Base-by-base conservation (phyloP, 2,797 vertebrate species). In the Lepidocolaptes lacrymiger region DNA sequence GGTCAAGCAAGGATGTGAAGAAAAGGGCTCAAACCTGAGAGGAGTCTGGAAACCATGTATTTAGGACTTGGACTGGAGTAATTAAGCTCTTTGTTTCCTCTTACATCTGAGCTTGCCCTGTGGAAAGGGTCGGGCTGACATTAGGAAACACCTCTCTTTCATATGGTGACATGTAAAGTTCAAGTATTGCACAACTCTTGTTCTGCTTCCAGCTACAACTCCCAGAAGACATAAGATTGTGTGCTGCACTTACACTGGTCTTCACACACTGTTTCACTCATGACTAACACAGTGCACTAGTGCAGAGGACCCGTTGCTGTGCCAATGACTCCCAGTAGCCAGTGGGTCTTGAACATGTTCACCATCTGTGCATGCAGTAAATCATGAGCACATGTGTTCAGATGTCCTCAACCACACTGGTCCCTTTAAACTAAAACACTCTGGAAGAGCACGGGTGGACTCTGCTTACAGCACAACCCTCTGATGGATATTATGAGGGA, bases 351-450 rank as follows among this genome's bases (percentile, higher is more conserved):
- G 32, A 28, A 20, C 21, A 46, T 0, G 1, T 44, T 59, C 51
- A 36, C 19, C 4, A 1, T 22, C 51, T 28, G 16, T 49, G 27
- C n/a, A 5, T 19, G 6, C 28, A n/a, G 24, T 26, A 69, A 77
- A 61, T 14, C 1, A 0, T 23, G 12, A 91, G 23, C 15, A 32
- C 8, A 2, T 30, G 18, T 63, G 6, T 68, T 71, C 46, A 3
- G 23, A 48, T 1, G 1, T 49, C 34, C 24, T 74, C 41, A 80
- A 7, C 10, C 46, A 76, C 17, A 43, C 5, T 0, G 0, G 26
- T 37, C 15, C 27, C 58, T 91, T 64, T 61, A 74, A 74, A 59
- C 8, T 49, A 37, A 69, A 93, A 69, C 9, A 8, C 3, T 30
- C 37, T 83, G 24, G 34, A 54, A 79, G 30, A 79, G 6, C 37